phyloP scores from a whole-genome alignment of 2,113 vertebrate genomes.

The Tachuris rubrigastra region DNA sequence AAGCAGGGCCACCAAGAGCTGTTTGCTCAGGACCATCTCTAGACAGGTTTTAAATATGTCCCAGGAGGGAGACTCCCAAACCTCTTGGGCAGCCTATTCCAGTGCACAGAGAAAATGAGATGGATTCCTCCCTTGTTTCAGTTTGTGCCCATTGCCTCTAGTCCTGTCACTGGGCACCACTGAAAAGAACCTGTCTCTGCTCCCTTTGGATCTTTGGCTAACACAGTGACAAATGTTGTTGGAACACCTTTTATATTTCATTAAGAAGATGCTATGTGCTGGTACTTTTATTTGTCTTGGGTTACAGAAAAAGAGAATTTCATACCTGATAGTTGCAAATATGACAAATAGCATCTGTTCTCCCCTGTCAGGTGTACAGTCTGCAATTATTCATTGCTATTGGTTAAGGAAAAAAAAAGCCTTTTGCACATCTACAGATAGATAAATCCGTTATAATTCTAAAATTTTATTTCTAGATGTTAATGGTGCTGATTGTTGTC shows the following conservation, averaged over 20 bases:
- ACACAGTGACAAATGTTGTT: not conserved
- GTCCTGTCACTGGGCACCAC: not conserved
- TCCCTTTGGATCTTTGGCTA: not conserved
- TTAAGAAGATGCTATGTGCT: not conserved
- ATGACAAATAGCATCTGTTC: not conserved
- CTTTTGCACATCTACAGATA: not conserved
- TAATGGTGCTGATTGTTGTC: not conserved
- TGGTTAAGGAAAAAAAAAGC: not conserved
- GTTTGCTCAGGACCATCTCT: not conserved
- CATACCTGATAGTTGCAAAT: not conserved
- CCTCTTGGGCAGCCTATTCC: not conserved
- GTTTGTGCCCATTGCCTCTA: not conserved
- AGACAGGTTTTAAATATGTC: not conserved
- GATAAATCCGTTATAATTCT: not conserved
- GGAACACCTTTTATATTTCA: not conserved
- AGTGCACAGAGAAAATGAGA: rapidly evolving
- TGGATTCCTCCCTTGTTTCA: not conserved
- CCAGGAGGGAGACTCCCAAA: not conserved
- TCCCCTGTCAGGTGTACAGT: not conserved
- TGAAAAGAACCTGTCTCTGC: not conserved
- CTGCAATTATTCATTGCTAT: not conserved
- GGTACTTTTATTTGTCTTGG: not conserved
- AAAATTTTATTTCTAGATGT: not conserved
- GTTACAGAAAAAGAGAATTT: not conserved
- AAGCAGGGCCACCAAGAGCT: not conserved